phyloP scores from a whole-genome alignment of 2,113 vertebrate genomes.

The Zootoca vivipara region DNA sequence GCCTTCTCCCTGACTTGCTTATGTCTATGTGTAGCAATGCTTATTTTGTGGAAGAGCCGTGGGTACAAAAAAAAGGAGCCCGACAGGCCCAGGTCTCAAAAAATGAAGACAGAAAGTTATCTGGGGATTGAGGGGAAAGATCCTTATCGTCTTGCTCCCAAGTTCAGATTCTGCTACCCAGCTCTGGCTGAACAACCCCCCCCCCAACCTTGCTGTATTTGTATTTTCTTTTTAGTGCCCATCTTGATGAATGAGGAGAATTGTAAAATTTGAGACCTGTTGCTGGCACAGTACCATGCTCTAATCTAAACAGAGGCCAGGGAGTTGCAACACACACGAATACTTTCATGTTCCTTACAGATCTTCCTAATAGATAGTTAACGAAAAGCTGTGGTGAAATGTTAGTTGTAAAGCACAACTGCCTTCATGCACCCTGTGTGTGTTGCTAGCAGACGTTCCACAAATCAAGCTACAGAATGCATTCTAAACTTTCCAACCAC shows the following conservation, averaged over 20 bases:
- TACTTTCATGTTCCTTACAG: neutral
- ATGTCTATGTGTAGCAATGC: no score
- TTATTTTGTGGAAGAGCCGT: no score
- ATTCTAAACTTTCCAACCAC: constrained; percentile 11
- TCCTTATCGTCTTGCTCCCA: neutral
- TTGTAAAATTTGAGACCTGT: neutral
- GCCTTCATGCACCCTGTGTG: neutral
- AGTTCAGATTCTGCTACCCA: neutral
- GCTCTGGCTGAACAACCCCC: neutral
- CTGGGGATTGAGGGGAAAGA: neutral
- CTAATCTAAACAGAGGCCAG: neutral
- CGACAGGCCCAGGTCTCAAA: neutral
- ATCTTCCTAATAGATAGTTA: constrained; percentile 8
- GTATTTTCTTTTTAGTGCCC: neutral
- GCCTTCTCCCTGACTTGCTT: no score
- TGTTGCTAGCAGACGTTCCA: neutral
- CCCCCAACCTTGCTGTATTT: neutral
- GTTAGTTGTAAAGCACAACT: neutral
- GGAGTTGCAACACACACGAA: no score
- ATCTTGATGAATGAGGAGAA: neutral
- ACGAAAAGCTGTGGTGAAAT: neutral
- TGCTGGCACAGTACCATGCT: neutral
- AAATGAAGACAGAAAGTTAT: neutral
- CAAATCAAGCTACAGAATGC: neutral
- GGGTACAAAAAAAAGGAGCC: neutral